Evolutionary conservation across 2,113 vertebrate genomes (phyloP).

Genomic region (Larimichthys polyactis): DNA sequence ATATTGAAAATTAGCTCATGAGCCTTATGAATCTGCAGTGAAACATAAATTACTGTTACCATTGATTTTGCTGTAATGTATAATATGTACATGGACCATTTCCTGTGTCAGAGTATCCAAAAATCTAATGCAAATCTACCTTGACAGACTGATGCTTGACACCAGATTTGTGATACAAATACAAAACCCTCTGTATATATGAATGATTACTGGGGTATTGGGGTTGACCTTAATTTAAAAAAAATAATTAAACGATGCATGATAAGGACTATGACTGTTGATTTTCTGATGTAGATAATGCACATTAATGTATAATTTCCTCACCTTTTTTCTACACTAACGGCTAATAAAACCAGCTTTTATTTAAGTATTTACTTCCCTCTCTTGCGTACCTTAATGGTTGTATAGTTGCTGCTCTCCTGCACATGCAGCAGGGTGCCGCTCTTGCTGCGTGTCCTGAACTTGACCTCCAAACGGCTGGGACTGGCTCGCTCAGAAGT

Average conservation of each 20-base stretch:
- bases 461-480: conserved; percentile 91
- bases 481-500: conserved; percentile 40
- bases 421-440: conserved; percentile 92
- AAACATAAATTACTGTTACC: too few species aligned
- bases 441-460: conserved; percentile 93
- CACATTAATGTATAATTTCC: too few species aligned
- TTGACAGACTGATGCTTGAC: too few species aligned
- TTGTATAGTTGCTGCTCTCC: conserved; percentile 98
- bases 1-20: background rate
- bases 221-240: background rate
- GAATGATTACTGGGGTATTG: background rate
- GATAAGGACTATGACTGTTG: background rate
- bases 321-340: background rate
- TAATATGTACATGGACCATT: background rate
- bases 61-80: background rate
- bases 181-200: background rate
- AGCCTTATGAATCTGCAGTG: background rate
- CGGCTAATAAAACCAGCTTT: background rate
- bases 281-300: background rate
- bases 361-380: background rate
- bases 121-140: background rate
- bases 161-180: conserved; percentile 1
- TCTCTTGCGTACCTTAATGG: conserved; percentile 86
- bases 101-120: too few species aligned
- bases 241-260: background rate